Conservation (phyloP, 2,888 invertebrate species). For the Iselma pallidipennis region DNA sequence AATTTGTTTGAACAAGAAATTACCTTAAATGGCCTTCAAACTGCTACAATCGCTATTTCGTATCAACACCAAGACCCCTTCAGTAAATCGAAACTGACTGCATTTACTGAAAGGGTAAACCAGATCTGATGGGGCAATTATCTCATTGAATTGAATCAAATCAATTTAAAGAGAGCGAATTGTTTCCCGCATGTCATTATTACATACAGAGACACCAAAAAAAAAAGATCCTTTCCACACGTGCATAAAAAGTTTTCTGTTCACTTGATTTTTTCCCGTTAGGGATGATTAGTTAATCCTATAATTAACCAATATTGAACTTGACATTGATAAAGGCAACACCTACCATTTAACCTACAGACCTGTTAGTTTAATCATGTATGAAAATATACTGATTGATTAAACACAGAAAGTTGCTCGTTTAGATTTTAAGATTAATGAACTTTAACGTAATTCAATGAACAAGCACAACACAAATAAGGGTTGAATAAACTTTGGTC, state of each 20-base stretch:
- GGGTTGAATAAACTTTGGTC: too few species aligned
- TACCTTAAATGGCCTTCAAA: not conserved
- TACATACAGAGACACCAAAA: not conserved
- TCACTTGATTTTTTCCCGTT: not conserved
- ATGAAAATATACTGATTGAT: not conserved
- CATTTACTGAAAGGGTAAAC: conserved; percentile 17
- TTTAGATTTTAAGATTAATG: conserved; percentile 14
- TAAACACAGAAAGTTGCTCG: too few species aligned
- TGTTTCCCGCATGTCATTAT: conserved; percentile 21
- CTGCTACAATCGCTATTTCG: not conserved
- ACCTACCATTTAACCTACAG: not conserved
- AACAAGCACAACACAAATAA: too few species aligned
- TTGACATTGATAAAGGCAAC: not conserved
- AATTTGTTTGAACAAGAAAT: not conserved
- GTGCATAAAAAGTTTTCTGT: not conserved
- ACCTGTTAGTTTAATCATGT: not conserved
- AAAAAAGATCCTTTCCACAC: not conserved
- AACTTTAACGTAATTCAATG: conserved; percentile 18
- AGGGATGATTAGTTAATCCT: too few species aligned
- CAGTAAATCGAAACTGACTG: conserved; percentile 12
- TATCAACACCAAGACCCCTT: conserved; percentile 19
- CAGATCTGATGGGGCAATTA: conserved; percentile 30
- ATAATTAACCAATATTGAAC: not conserved
- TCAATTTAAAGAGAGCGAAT: conserved; percentile 28
- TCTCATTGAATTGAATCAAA: conserved; percentile 33